These are phyloP conservation scores for Pituophis catenifer DNA, from an alignment of 2,113 vertebrate genomes.

Conservation along the genomic window DNA sequence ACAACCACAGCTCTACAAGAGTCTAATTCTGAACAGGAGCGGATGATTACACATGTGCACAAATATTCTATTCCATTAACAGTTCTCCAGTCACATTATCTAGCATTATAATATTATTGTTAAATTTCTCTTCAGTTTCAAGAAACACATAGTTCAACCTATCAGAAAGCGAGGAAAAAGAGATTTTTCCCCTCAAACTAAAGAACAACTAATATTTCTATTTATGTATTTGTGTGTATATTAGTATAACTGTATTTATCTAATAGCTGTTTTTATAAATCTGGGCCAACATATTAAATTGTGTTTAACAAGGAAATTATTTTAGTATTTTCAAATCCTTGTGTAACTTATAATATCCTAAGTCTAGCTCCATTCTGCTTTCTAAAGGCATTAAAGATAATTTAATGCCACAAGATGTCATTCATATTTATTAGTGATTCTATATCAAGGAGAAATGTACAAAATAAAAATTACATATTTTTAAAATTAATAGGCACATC, in stretches of 20 bases:
- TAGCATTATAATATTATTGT: neutral
- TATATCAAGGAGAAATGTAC: neutral
- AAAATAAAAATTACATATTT: neutral
- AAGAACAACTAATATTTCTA: slow-evolving; percentile 33
- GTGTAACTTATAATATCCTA: slow-evolving; percentile 7
- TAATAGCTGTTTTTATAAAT: slow-evolving; percentile 14
- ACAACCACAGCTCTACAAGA: neutral
- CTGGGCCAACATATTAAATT: slow-evolving; percentile 25
- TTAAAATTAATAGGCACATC: slow-evolving; percentile 25
- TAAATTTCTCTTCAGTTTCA: neutral
- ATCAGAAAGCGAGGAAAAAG: slow-evolving; percentile 18
- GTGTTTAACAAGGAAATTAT: slow-evolving; percentile 41
- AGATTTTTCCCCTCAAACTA: slow-evolving; percentile 27
- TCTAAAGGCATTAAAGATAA: neutral
- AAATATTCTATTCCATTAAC: neutral
- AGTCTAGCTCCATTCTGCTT: neutral
- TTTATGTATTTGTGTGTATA: neutral
- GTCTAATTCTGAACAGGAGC: neutral
- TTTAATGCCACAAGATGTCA: neutral
- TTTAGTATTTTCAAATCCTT: slow-evolving; percentile 42
- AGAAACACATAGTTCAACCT: neutral
- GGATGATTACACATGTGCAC: neutral
- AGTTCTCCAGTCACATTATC: neutral
- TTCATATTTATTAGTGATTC: neutral
- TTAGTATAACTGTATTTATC: slow-evolving; percentile 7